Conservation (phyloP, 2,113 vertebrate genomes). For the Galemys pyrenaicus region DNA sequence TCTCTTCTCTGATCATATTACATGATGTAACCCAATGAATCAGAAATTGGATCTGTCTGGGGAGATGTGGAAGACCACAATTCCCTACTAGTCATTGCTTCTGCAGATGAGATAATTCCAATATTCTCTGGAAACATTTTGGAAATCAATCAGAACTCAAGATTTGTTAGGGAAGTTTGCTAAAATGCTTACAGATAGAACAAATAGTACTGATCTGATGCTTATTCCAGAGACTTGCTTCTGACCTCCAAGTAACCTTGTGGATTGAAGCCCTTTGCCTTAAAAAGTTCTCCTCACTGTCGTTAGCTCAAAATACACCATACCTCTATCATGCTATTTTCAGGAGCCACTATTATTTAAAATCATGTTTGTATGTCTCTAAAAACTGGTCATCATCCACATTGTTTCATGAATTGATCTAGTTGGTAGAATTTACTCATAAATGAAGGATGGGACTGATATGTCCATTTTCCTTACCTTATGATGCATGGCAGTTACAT, state of each 20-base stretch:
- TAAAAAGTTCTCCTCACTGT: background rate
- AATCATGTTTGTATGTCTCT: background rate
- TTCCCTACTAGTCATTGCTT: constrained; percentile 15
- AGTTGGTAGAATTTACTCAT: background rate
- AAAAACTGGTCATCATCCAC: background rate
- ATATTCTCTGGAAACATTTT: constrained; percentile 32
- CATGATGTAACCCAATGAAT: constrained; percentile 65
- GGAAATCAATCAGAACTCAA: constrained; percentile 47
- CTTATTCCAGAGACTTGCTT: background rate
- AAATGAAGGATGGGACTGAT: background rate
- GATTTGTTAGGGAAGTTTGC: constrained; percentile 24
- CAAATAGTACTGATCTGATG: background rate
- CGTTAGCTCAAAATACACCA: background rate
- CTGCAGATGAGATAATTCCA: constrained; percentile 12
- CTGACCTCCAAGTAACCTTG: background rate
- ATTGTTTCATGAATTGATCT: background rate
- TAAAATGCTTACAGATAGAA: constrained; percentile 31
- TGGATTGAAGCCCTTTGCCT: background rate
- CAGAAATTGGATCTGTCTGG: constrained; percentile 51
- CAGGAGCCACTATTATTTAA: background rate
- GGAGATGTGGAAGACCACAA: constrained; percentile 62
- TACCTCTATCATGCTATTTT: background rate
- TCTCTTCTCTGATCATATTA: constrained; percentile 62
- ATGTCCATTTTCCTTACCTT: background rate
- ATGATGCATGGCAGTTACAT: background rate